A percentile compares a stretch with the other conserved stretches of the same genome.
These are phyloP conservation scores for Corythornis cristatus DNA, from an alignment of 2,113 vertebrate genomes.

Conservation along the genomic window DNA sequence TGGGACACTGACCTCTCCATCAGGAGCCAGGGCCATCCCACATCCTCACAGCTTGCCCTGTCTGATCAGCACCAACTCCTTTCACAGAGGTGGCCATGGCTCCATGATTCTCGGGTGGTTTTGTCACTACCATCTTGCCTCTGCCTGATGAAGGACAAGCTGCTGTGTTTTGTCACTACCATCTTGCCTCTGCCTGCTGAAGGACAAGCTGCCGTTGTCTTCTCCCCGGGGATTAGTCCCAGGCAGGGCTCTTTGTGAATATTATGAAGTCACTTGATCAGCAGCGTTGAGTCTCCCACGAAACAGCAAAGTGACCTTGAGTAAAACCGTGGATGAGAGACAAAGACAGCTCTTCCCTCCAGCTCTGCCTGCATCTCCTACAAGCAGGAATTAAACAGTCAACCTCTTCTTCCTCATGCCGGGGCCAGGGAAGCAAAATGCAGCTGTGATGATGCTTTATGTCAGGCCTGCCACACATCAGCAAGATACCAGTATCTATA, in stretches of 20 bases:
- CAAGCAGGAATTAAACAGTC: background rate
- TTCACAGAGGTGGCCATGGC: background rate
- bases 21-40: background rate
- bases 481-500: background rate
- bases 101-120: background rate
- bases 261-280: background rate
- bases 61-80: background rate
- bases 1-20: background rate
- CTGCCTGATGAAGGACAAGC: background rate
- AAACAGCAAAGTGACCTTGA: background rate
- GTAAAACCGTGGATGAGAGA: background rate
- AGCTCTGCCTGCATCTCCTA: background rate
- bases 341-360: background rate
- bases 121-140: background rate
- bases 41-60: background rate
- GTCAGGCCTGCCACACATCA: background rate
- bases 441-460: background rate
- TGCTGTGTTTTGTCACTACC: background rate
- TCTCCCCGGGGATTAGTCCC: background rate
- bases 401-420: background rate
- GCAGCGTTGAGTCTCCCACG: rapidly evolving
- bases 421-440: background rate
- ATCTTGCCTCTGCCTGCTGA: background rate
- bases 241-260: background rate
- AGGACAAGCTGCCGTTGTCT: background rate